Base-by-base conservation (phyloP, 2,113 vertebrate species). In the Salvelinus fontinalis region DNA sequence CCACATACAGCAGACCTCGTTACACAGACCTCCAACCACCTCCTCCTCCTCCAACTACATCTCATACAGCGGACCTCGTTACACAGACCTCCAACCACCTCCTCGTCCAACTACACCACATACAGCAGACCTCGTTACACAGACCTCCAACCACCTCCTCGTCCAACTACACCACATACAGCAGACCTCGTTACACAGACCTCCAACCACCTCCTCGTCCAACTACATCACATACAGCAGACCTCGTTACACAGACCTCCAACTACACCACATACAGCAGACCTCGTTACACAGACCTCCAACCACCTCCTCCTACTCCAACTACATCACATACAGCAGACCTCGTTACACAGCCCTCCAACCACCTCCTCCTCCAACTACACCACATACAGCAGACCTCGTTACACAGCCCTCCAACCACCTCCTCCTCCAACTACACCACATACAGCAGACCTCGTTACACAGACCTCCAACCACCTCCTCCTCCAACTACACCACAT, bases 21-120 rank as follows among this genome's bases (percentile, higher is more conserved):
- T 39, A 39, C 77, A 18, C 4, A 34, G 29, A 75, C 57, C 77
- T 81, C 83, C 82, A 57, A 85, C 70, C 82, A 31, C 70, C 81
- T 89, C 84, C 86, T 88, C 84, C 3, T 88, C 84, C 3, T 14
- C 26, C 84, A 80, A 88, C 74, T 84, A 75, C 79, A 31, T 0
- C 2, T 14, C 48, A 34, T 7, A 51, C 9, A 14, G 48, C 34
- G 78, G 79, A 78, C 72, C 84, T 34, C 6, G 5, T 34, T 34
- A 83, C 75, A 85, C 84, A 89, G 29, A 44, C 3, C 14, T 31
- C 66, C 29, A 1, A 5, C 67, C 20, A 8, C 6, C 5, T 34
- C 31, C 31, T 34, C 31, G 1, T 34, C 31, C 5, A 5, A 34
- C 31, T 89, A 39, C 64, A 51, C 34, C 64, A 54, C 73, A 75